phyloP scores from a whole-genome alignment of 2,797 vertebrate genomes.

The Neosalanx taihuensis region DNA sequence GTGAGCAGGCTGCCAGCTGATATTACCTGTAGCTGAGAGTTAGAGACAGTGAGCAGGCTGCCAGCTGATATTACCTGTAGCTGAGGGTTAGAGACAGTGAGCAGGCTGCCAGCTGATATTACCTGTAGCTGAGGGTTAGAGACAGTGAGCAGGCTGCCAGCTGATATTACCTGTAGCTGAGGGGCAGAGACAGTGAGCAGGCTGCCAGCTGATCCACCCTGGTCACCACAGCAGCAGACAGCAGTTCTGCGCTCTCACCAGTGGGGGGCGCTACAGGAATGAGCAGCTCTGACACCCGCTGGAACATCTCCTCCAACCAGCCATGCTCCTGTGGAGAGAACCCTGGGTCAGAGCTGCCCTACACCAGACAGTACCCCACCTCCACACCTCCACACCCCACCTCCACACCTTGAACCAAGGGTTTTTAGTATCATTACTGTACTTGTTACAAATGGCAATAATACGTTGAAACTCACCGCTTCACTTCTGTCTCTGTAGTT shows the following conservation, averaged over 20 bases:
- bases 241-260: constrained; percentile 28
- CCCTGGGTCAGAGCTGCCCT: no score
- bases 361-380: background rate
- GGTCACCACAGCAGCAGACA: constrained; percentile 37
- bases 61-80: no score
- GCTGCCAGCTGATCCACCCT: constrained; percentile 54
- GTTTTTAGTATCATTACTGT: background rate
- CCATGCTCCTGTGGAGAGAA: constrained; percentile 60
- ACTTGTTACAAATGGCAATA: background rate
- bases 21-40: no score
- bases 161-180: constrained; percentile 55
- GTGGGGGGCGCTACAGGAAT: background rate
- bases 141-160: no score
- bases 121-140: constrained; percentile 45
- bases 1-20: no score
- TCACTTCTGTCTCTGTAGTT: constrained; percentile 39
- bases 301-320: constrained; percentile 69
- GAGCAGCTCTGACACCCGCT: constrained; percentile 50
- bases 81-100: no score
- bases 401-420: background rate
- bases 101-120: no score
- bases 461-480: constrained; percentile 41
- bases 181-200: constrained; percentile 39
- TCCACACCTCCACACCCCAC: no score
- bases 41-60: no score